Evolutionary conservation across 2,888 invertebrate genomes (phyloP).

Genomic region (Congeria kusceri): DNA sequence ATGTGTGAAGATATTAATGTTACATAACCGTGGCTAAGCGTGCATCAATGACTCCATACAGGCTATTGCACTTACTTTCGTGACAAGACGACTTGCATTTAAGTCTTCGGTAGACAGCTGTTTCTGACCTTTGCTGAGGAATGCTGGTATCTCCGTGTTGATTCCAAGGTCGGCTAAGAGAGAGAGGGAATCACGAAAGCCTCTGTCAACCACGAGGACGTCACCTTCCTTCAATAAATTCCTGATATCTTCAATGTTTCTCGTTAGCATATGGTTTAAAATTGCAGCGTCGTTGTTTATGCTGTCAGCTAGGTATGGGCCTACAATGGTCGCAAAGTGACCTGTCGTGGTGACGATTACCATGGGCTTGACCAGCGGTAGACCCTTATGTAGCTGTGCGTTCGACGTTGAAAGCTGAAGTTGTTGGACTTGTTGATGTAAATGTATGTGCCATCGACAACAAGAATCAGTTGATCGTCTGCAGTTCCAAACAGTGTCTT

Average conservation of each 20-base stretch:
- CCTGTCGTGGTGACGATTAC: conserved; percentile 54
- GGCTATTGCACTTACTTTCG: conserved; percentile 56
- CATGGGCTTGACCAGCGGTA: conserved; percentile 58
- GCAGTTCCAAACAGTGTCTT: conserved; percentile 31
- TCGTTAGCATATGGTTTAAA: conserved; percentile 50
- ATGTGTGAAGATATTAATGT: no score
- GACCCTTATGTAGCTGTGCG: conserved; percentile 52
- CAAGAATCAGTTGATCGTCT: conserved; percentile 36
- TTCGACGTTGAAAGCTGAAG: conserved; percentile 47
- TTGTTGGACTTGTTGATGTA: conserved; percentile 56
- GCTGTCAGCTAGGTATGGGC: conserved; percentile 53
- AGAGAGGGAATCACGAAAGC: conserved; percentile 51
- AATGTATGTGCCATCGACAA: conserved; percentile 61
- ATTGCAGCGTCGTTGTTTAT: conserved; percentile 60
- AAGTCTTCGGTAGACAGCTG: conserved; percentile 49
- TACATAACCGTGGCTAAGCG: no score
- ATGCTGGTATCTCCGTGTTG: conserved; percentile 38
- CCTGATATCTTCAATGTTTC: conserved; percentile 53
- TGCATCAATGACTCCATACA: no score
- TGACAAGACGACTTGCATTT: conserved; percentile 51
- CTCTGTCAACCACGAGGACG: conserved; percentile 53
- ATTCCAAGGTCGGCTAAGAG: conserved; percentile 51
- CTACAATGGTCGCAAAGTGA: conserved; percentile 43
- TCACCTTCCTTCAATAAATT: conserved; percentile 44
- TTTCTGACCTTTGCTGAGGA: conserved; percentile 43